A percentile compares a stretch with the other conserved stretches of the same genome.
phyloP scores from a whole-genome alignment of 2,888 invertebrate species.

The Tipula lateralis region DNA sequence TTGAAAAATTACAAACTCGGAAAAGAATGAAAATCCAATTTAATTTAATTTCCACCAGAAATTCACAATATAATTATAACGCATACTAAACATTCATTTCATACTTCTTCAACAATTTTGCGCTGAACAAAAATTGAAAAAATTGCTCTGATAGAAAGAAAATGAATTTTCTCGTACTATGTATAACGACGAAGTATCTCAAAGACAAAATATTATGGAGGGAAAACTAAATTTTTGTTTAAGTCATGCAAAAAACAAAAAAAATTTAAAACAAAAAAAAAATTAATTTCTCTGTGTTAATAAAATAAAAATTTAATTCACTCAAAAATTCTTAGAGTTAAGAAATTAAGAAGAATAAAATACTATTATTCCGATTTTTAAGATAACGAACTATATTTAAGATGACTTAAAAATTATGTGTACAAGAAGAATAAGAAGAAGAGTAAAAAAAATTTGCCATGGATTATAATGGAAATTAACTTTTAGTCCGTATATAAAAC shows the following conservation, averaged over 20 bases:
- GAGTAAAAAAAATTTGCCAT: background rate
- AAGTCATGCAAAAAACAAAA: background rate
- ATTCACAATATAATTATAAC: background rate
- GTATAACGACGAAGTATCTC: background rate
- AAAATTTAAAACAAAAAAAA: background rate
- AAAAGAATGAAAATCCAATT: background rate
- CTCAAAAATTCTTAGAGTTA: background rate
- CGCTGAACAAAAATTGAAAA: background rate
- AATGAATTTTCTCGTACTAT: background rate
- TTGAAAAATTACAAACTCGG: background rate
- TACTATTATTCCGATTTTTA: background rate
- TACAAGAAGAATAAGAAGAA: background rate
- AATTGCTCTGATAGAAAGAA: background rate
- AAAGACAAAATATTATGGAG: background rate
- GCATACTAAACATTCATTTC: background rate
- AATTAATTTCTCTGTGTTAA: background rate
- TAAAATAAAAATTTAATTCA: background rate
- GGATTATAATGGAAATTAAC: conserved; percentile 2
- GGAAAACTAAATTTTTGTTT: background rate
- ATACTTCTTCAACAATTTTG: background rate
- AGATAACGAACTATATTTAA: background rate
- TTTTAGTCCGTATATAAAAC: background rate
- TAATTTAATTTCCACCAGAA: background rate
- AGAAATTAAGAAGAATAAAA: background rate
- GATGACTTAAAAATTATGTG: background rate